These are phyloP conservation scores for Pandemis heparana DNA, from an alignment of 2,888 invertebrate genomes.

Conservation along the genomic window DNA sequence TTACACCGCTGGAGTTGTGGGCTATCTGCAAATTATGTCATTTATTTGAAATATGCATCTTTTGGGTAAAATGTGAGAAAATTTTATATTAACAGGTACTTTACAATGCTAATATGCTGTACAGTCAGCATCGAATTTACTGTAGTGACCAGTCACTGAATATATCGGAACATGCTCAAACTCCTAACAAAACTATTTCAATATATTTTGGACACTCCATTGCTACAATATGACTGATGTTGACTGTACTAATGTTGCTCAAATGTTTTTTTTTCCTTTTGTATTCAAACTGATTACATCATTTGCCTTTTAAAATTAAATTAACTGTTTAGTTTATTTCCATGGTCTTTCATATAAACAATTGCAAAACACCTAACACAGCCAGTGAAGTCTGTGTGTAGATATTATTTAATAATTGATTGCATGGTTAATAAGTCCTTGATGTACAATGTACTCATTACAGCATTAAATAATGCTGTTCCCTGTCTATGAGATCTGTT, in stretches of 20 bases:
- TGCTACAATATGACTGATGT: too few species aligned
- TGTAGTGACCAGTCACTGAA: too few species aligned
- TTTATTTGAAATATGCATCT: background rate
- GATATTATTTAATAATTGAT: background rate
- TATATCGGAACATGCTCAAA: too few species aligned
- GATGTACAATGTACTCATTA: background rate
- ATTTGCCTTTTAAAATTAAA: background rate
- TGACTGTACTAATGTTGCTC: too few species aligned
- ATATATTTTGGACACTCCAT: too few species aligned
- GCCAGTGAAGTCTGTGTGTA: background rate
- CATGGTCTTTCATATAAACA: background rate
- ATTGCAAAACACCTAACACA: background rate
- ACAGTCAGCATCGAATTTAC: too few species aligned
- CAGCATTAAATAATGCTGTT: background rate
- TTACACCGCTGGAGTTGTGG: background rate
- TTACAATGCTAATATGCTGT: background rate
- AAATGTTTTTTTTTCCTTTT: too few species aligned
- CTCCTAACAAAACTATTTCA: too few species aligned
- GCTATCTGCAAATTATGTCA: background rate
- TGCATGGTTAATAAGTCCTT: background rate
- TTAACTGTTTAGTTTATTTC: background rate
- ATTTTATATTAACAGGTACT: background rate
- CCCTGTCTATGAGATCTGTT: background rate
- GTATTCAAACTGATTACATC: too few species aligned
- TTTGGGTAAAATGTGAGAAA: background rate